Percentiles rank a stretch among this genome's conserved stretches.
phyloP scores from a whole-genome alignment of 2,888 invertebrate species.

The Monoplex corrugatus region DNA sequence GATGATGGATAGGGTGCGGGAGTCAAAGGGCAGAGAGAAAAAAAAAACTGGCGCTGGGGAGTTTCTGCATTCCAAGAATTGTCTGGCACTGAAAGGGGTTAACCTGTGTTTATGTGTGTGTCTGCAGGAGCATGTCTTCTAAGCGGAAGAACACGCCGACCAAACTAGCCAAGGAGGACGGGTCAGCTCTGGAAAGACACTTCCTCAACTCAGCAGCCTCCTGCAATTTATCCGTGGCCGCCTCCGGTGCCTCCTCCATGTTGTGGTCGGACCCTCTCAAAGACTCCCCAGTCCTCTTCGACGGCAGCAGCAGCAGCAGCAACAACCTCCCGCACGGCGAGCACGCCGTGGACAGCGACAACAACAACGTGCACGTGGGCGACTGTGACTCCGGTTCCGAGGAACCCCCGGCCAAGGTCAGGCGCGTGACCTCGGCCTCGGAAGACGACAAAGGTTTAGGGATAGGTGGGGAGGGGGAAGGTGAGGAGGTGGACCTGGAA shows the following conservation, averaged over 20 bases:
- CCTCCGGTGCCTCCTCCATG: background rate
- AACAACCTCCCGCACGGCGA: constrained; percentile 38
- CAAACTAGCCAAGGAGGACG: constrained; percentile 90
- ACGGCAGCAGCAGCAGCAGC: constrained; percentile 57
- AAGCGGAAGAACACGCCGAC: constrained; percentile 98
- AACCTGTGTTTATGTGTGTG: background rate
- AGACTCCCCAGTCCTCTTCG: constrained; percentile 55
- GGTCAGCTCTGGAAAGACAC: constrained; percentile 63
- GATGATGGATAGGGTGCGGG: too few relatives aligned
- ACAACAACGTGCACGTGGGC: constrained; percentile 47
- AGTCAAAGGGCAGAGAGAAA: too few relatives aligned
- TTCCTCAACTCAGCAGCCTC: constrained; percentile 83
- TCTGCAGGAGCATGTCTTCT: constrained; percentile 92
- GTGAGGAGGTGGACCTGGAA: background rate
- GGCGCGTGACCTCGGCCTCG: constrained; percentile 65
- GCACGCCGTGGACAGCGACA: constrained; percentile 61
- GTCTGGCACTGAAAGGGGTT: too few relatives aligned
- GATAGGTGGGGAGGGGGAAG: background rate
- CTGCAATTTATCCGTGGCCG: background rate
- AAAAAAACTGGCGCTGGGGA: too few relatives aligned
- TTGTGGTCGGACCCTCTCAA: background rate
- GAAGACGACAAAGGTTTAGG: background rate
- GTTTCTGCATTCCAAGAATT: too few relatives aligned
- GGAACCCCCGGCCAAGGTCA: constrained; percentile 68
- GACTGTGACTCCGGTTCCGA: constrained; percentile 60